A percentile compares a stretch with the other conserved stretches of the same genome.
These are phyloP conservation scores for Nomada goodeniana DNA, from an alignment of 2,888 invertebrate genomes.

Conservation along the genomic window DNA sequence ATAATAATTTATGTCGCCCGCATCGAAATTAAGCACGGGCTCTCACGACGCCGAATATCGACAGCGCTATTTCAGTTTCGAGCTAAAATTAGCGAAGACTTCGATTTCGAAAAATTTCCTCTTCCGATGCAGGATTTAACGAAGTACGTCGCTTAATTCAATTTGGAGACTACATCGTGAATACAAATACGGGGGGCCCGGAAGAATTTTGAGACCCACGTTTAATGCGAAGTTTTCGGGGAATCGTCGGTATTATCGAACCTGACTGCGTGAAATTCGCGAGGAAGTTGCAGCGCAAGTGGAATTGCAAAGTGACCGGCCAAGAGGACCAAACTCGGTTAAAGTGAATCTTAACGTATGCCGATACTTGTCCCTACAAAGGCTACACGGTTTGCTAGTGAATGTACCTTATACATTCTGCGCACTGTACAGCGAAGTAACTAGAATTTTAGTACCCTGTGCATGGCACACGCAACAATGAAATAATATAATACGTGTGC, in stretches of 20 bases:
- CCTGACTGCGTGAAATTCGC: background rate
- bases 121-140: too few relatives aligned
- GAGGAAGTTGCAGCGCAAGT: background rate
- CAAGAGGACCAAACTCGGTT: slow-evolving; percentile 4
- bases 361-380: background rate
- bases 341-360: slow-evolving; percentile 3
- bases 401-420: background rate
- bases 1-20: too few relatives aligned
- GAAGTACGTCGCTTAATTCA: too few relatives aligned
- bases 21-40: too few relatives aligned
- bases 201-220: background rate
- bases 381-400: background rate
- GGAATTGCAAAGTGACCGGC: slow-evolving; percentile 2
- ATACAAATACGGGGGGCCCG: too few relatives aligned
- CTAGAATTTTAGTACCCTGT: background rate
- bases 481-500: background rate
- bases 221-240: background rate
- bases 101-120: too few relatives aligned
- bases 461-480: background rate
- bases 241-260: background rate
- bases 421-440: background rate
- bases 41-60: too few relatives aligned
- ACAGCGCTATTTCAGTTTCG: too few relatives aligned
- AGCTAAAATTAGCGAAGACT: too few relatives aligned
- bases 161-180: too few relatives aligned